Conservation (phyloP, 2,797 vertebrate genomes). For the Pterois miles region DNA sequence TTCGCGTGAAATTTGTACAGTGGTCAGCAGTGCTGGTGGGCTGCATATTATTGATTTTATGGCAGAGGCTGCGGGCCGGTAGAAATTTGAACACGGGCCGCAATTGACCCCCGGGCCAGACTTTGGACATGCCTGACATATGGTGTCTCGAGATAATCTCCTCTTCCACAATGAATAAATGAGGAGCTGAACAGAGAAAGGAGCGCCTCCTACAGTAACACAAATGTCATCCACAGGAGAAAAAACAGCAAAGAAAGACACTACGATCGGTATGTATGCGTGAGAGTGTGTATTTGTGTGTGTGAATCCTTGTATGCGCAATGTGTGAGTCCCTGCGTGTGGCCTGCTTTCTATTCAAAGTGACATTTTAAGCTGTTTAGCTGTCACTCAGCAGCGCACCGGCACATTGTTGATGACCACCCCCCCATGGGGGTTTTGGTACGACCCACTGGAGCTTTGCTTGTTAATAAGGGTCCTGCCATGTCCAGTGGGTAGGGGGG, state of each 20-base stretch:
- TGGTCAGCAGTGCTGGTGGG: too few species aligned
- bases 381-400: conserved; percentile 76
- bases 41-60: too few species aligned
- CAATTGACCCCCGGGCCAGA: too few species aligned
- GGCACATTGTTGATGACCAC: conserved; percentile 67
- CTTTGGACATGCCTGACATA: too few species aligned
- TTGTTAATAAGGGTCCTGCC: conserved; percentile 80
- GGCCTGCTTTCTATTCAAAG: conserved; percentile 74
- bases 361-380: conserved; percentile 79
- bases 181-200: neutral
- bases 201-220: neutral
- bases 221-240: neutral
- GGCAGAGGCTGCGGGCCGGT: too few species aligned
- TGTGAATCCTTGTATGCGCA: conserved; percentile 20
- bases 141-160: too few species aligned
- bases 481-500: conserved; percentile 68
- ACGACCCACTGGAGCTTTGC: conserved; percentile 79
- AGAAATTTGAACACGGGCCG: too few species aligned
- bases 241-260: neutral
- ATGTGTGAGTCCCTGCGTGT: conserved; percentile 54
- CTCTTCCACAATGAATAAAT: neutral
- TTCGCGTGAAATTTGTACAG: too few species aligned
- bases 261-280: neutral
- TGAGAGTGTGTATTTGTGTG: neutral
- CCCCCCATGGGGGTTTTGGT: conserved; percentile 72